Evolutionary conservation across 2,797 vertebrate genomes (phyloP), one percentile per base, ranked within the genome.

Genomic region (Pelochelys cantorii): DNA sequence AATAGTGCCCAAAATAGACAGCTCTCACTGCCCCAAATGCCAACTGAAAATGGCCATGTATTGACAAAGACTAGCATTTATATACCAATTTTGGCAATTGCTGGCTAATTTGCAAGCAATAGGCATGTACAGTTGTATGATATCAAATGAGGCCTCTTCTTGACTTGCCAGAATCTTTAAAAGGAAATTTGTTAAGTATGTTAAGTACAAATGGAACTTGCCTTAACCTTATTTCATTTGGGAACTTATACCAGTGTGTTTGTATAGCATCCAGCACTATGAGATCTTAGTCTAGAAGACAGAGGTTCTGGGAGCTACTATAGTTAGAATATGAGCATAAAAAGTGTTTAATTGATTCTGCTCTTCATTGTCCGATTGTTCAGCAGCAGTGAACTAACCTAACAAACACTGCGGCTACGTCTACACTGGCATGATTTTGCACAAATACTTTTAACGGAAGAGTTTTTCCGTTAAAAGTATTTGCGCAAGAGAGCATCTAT

Each of bases 311-410:
- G 62, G 83, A 93, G 48, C 4, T 11, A 5, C 57, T 86, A 75
- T 83, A 91, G 81, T 83, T 65, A 62, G 77, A 85, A 29, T 25
- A 37, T 74, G 23, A 74, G 23, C 11, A 42, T 74, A 74, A 74
- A 31, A 84, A 62, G 84, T 57, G 4, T 93, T 92, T 79, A n/a
- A 86, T 93, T 92, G 85, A 20, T 59, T 85, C 18, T 87, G 88
- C 25, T 90, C 5, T 15, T 93, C 3, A 0, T 86, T 84, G 55
- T 84, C 27, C 90, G 79, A 54, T 59, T 71, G 37, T 86, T 89
- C 71, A 86, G 83, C 31, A 62, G 68, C 52, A 87, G 53, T 90
- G 85, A 90, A 34, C 85, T 92, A 90, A 82, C 83, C 85, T 90
- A 91, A 83, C 13, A 77, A 89, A 82, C 37, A 18, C 8, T 37